Evolutionary conservation across 2,888 invertebrate species (phyloP).

Genomic region (Eupithecia vulgata): DNA sequence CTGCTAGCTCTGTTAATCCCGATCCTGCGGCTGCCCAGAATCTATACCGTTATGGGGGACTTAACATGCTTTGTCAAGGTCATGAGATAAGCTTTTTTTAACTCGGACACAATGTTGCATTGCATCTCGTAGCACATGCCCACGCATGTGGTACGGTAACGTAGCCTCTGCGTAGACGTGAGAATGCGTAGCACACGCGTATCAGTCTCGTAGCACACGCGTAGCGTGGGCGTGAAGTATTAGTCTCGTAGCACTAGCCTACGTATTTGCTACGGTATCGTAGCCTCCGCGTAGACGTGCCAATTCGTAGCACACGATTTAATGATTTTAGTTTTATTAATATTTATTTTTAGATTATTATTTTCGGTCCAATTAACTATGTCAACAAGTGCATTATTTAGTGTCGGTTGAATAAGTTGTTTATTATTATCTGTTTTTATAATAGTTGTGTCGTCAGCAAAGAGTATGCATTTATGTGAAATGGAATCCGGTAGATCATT

Average conservation of each 20-base stretch:
- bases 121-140: no score
- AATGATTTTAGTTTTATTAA: no score
- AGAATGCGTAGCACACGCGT: not conserved
- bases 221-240: not conserved
- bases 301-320: not conserved
- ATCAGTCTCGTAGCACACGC: not conserved
- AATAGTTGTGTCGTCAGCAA: no score
- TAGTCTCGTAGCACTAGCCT: not conserved
- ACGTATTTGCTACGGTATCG: not conserved
- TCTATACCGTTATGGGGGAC: constrained; percentile 46
- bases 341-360: no score
- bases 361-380: no score
- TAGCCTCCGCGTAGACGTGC: not conserved
- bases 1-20: constrained; percentile 55
- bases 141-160: no score
- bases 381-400: no score
- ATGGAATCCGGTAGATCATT: no score
- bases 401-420: no score
- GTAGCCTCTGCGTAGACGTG: no score
- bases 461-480: no score
- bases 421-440: no score
- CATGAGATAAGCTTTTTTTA: constrained; percentile 9
- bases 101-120: not conserved
- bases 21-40: constrained; percentile 46
- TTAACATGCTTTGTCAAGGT: constrained; percentile 54